Evolutionary conservation across 2,888 invertebrate genomes (phyloP), one percentile per base, ranked within the genome.

Genomic region (Saturnia pavonia): DNA sequence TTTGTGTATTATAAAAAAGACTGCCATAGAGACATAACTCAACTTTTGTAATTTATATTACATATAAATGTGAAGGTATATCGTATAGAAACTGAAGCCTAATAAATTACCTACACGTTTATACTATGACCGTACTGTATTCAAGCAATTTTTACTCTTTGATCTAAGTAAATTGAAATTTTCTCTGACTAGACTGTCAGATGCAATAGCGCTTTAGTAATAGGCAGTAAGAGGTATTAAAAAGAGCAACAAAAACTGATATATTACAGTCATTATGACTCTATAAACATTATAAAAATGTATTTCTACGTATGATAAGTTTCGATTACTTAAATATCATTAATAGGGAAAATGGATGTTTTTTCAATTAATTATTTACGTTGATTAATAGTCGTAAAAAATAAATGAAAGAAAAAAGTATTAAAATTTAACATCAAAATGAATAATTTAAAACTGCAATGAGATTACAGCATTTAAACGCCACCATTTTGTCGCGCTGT

Each of bases 121-220:
- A 25, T 27, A 25, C 57, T 57, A 25, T 14, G 19, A 27, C 9
- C 14, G 57, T 25, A 57, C 25, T 8, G 57, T 25, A 57, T 57
- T 22, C 57, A 57, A 57, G 57, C 57, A 57, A 57, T 57, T 57
- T 57, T 57, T 25, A 57, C 9, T 25, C 25, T 57, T 57, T 57
- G 25, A 57, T 57, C 22, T 57, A 22, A 57, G 57, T 57, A 25
- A 57, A 57, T 57, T 57, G 1, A 57, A 25, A 57, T 57, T 22
- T 57, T 19, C 48, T 19, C 48, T 34, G 34, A 34, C 34, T 34
- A 19, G 48, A 19, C 48, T 19, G 48, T 51, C 48, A 51, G 19
- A 51, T 51, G 19, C 48, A 51, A 51, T 51, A 51, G 19, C 48
- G 34, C 34, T 51, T 16, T 6, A 34, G 3, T 34, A 34, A 34